Evolutionary conservation across 2,888 invertebrate species (phyloP).

Genomic region (Leptinotarsa rubiginosa): DNA sequence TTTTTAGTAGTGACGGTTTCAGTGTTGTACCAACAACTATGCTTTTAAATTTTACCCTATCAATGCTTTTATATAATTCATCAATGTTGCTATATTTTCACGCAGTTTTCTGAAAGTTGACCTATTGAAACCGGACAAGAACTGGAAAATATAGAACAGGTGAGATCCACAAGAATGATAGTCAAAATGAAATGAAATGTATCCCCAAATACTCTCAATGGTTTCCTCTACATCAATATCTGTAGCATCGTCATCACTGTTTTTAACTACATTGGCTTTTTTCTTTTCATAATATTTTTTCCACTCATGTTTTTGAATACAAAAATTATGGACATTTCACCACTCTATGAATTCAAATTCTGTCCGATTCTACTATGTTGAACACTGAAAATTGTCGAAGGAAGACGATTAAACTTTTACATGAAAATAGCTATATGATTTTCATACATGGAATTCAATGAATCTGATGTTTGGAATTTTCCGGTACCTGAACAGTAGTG

Average conservation of each 20-base stretch:
- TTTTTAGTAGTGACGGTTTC: too few relatives aligned
- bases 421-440: slow-evolving; percentile 10
- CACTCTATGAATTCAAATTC: not conserved
- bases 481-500: not conserved
- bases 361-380: not conserved
- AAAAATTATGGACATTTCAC: not conserved
- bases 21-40: too few relatives aligned
- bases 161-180: too few relatives aligned
- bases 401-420: slow-evolving; percentile 2
- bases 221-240: not conserved
- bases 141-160: too few relatives aligned
- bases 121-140: too few relatives aligned
- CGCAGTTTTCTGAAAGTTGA: not conserved
- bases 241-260: too few relatives aligned
- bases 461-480: not conserved
- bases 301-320: not conserved
- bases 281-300: not conserved
- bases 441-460: not conserved
- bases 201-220: not conserved
- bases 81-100: too few relatives aligned
- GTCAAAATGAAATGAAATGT: too few relatives aligned
- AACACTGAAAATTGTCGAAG: slow-evolving; percentile 2
- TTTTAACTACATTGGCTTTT: too few relatives aligned
- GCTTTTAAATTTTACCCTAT: too few relatives aligned
- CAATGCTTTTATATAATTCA: too few relatives aligned